Percentiles rank a stretch among this genome's conserved stretches.
Evolutionary conservation across 2,113 vertebrate genomes (phyloP).

Genomic region (Neogobius melanostomus): DNA sequence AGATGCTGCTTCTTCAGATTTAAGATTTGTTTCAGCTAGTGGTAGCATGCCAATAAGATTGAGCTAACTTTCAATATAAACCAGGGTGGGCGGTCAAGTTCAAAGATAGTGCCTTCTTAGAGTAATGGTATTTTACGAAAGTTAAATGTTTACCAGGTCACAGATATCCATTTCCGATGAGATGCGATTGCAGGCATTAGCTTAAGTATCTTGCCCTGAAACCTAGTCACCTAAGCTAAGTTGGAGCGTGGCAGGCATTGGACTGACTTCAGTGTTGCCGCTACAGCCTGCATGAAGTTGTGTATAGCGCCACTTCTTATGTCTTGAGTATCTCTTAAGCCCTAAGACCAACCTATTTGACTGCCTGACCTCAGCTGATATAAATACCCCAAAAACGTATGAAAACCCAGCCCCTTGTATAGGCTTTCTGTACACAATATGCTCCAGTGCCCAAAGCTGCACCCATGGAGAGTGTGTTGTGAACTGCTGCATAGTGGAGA

Average conservation of each 20-base stretch:
- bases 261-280: too few relatives aligned
- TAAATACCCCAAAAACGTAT: slow-evolving; percentile 60
- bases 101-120: background rate
- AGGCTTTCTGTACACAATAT: slow-evolving; percentile 51
- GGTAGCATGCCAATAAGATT: too few relatives aligned
- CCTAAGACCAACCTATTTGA: slow-evolving; percentile 41
- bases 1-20: too few relatives aligned
- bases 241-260: too few relatives aligned
- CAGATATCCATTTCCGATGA: background rate
- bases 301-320: slow-evolving; percentile 36
- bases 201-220: slow-evolving; percentile 9
- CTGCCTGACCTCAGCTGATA: slow-evolving; percentile 54
- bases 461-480: slow-evolving; percentile 51
- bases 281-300: slow-evolving; percentile 11
- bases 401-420: slow-evolving; percentile 48
- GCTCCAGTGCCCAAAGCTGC: slow-evolving; percentile 36
- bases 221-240: slow-evolving; percentile 21
- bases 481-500: slow-evolving; percentile 61
- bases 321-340: slow-evolving; percentile 58
- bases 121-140: too few relatives aligned
- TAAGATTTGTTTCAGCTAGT: too few relatives aligned
- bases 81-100: background rate
- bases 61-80: too few relatives aligned
- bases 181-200: slow-evolving; percentile 4
- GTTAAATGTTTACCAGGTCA: slow-evolving; percentile 1